These are phyloP conservation scores for Tenthredo scrophulariae DNA, from an alignment of 2,888 invertebrate genomes.

Conservation along the genomic window DNA sequence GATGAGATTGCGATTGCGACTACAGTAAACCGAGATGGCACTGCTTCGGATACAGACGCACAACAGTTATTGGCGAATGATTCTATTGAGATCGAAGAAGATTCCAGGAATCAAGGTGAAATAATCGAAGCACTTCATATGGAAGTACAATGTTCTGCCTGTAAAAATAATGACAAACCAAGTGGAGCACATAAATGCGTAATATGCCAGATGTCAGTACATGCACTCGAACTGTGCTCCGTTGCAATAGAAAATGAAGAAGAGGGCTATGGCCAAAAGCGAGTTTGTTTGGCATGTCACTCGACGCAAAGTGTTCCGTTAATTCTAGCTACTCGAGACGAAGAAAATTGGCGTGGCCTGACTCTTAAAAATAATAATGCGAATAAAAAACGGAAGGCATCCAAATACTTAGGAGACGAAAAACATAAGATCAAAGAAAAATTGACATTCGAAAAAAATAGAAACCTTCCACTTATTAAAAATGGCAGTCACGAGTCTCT, in stretches of 20 bases:
- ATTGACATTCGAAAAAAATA: not conserved
- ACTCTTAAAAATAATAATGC: not conserved
- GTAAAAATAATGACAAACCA: conserved; percentile 18
- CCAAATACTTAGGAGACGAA: conserved; percentile 26
- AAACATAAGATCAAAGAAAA: conserved; percentile 24
- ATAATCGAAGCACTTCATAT: not conserved
- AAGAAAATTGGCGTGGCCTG: conserved; percentile 38
- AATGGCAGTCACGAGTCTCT: conserved; percentile 42
- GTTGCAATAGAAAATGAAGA: conserved; percentile 14
- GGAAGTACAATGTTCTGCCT: conserved; percentile 28
- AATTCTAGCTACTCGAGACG: conserved; percentile 21
- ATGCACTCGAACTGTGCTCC: conserved; percentile 32
- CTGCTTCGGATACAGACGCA: not conserved
- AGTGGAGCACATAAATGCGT: conserved; percentile 28
- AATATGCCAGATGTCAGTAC: conserved; percentile 22
- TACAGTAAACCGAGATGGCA: not conserved
- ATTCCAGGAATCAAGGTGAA: not conserved
- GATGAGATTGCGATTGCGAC: not conserved
- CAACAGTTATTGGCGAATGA: not conserved
- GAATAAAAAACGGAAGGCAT: conserved; percentile 11
- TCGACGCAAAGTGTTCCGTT: conserved; percentile 26
- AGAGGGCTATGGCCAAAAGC: conserved; percentile 33
- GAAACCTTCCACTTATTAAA: conserved; percentile 12
- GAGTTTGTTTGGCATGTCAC: conserved; percentile 31
- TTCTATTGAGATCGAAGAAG: not conserved